These are phyloP conservation scores for Diogma glabrata DNA, from an alignment of 2,888 invertebrate species.

Conservation along the genomic window DNA sequence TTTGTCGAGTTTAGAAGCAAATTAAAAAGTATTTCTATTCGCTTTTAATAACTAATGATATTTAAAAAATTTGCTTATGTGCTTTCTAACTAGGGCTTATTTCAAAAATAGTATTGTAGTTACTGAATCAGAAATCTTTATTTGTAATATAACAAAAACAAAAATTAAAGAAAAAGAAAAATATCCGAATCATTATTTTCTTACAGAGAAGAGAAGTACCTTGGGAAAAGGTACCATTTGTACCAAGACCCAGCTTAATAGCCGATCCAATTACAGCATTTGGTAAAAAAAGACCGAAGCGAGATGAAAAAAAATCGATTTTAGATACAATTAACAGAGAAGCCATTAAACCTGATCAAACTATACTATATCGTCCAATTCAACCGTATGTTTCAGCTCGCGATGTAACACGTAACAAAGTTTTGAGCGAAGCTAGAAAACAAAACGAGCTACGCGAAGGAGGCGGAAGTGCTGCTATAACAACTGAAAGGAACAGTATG, in stretches of 20 bases:
- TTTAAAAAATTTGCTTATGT: no score
- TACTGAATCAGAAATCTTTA: no score
- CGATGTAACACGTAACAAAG: constrained; percentile 51
- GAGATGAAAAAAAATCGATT: constrained; percentile 32
- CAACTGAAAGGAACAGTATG: constrained; percentile 50
- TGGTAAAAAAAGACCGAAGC: constrained; percentile 47
- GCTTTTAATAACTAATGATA: no score
- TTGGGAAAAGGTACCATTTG: constrained; percentile 82
- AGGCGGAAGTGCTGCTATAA: constrained; percentile 41
- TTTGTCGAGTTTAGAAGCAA: no score
- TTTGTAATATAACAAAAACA: constrained; percentile 1
- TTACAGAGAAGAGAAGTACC: constrained; percentile 69
- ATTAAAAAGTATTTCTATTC: no score
- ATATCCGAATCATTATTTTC: constrained; percentile 18
- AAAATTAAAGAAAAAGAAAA: constrained; percentile 2
- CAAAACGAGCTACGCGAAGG: constrained; percentile 47
- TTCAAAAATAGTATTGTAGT: no score
- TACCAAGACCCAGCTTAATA: constrained; percentile 74
- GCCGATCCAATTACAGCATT: constrained; percentile 77
- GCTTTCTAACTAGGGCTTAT: no score
- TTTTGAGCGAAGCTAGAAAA: constrained; percentile 45
- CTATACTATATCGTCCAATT: constrained; percentile 46
- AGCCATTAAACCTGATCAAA: constrained; percentile 49
- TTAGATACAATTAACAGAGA: constrained; percentile 45
- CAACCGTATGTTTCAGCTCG: constrained; percentile 57